Conservation (phyloP, 2,797 vertebrate species). For the Salmo trutta region DNA sequence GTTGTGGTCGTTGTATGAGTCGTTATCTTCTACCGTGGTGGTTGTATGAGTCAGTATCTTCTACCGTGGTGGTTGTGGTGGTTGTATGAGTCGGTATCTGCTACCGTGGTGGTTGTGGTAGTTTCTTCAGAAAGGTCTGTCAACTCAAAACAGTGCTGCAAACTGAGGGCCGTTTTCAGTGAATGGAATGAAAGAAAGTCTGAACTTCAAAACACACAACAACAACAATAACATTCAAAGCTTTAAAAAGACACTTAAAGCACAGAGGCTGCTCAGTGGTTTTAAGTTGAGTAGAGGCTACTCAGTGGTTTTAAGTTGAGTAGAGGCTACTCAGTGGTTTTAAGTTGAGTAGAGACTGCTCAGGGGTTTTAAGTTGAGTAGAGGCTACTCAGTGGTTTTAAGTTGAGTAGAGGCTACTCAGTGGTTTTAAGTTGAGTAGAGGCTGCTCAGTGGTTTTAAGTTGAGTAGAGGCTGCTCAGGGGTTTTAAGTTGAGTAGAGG, state of each 20-base stretch:
- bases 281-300: neutral
- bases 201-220: neutral
- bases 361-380: neutral
- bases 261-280: conserved; percentile 5
- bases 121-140: conserved; percentile 13
- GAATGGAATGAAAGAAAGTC: conserved; percentile 9
- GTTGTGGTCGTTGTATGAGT: too few species aligned
- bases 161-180: conserved; percentile 16
- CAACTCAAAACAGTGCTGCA: conserved; percentile 1
- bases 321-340: too few species aligned
- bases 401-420: too few species aligned
- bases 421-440: too few species aligned
- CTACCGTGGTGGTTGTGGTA: neutral
- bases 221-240: neutral
- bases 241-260: conserved; percentile 13
- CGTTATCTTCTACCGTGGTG: too few species aligned
- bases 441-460: too few species aligned
- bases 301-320: neutral
- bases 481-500: too few species aligned
- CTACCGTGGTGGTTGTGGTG: too few species aligned
- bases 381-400: neutral
- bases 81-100: conserved; percentile 16
- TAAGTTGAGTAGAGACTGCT: neutral
- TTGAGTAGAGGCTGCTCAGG: too few species aligned
- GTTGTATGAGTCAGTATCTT: too few species aligned